phyloP scores from a whole-genome alignment of 30 jellyfish, hydroid and myxozoan genomes.

The Aurelia sp. region DNA sequence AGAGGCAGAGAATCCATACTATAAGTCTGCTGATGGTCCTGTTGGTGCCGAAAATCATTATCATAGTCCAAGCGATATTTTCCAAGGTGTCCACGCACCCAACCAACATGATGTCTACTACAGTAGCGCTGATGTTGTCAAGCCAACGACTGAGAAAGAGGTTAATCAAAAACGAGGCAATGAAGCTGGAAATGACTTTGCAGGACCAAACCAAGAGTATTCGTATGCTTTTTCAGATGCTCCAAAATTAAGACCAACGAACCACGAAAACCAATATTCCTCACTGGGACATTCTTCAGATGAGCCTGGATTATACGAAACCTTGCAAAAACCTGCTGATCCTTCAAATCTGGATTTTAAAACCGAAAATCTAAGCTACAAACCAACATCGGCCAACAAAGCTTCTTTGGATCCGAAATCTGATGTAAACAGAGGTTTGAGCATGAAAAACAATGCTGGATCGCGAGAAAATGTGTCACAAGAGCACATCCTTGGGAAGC shows the following conservation, averaged over 20 bases:
- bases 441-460: slow-evolving; percentile 32
- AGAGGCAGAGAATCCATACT: slow-evolving; percentile 18
- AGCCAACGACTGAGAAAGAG: background rate
- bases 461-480: slow-evolving; percentile 38
- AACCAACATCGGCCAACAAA: background rate
- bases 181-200: background rate
- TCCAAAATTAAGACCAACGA: no score
- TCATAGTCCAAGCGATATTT: slow-evolving; percentile 10
- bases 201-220: slow-evolving; percentile 1
- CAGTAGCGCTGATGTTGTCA: slow-evolving; percentile 28
- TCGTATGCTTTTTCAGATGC: slow-evolving; percentile 7
- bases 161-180: no score
- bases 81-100: background rate
- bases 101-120: slow-evolving; percentile 11
- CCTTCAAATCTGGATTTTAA: background rate
- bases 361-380: background rate
- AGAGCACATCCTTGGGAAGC: background rate
- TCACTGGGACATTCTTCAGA: background rate
- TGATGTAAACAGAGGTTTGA: background rate
- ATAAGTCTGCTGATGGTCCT: background rate
- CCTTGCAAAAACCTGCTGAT: no score
- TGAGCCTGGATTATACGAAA: background rate
- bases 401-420: background rate
- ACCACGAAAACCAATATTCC: background rate
- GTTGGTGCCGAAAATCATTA: background rate